Percentiles rank a stretch among this genome's conserved stretches.
phyloP scores from a whole-genome alignment of 2,797 vertebrate species.

The Chlorospingus flavigularis region DNA sequence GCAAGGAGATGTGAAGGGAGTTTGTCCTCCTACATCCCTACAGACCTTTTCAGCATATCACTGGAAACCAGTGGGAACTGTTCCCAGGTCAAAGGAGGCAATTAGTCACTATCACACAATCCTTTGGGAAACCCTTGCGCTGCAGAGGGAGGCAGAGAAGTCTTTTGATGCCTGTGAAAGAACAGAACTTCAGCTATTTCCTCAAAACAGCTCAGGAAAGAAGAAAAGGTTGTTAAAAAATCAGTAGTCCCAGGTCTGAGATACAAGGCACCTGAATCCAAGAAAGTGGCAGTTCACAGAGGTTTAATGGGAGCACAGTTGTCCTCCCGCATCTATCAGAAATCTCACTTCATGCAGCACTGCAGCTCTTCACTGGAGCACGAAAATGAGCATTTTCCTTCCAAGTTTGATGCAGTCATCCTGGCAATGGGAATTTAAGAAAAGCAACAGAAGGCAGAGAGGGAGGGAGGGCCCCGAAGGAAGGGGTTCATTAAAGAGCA shows the following conservation, averaged over 20 bases:
- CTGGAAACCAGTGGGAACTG: background rate
- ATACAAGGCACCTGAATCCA: background rate
- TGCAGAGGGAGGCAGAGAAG: background rate
- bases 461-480: background rate
- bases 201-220: background rate
- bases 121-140: background rate
- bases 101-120: background rate
- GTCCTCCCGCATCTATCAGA: background rate
- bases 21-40: background rate
- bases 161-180: background rate
- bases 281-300: background rate
- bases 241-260: background rate
- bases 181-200: background rate
- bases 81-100: background rate
- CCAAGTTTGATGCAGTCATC: rapidly evolving
- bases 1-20: background rate
- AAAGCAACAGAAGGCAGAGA: background rate
- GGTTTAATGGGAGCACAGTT: background rate
- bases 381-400: background rate
- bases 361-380: background rate
- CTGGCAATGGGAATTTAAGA: background rate
- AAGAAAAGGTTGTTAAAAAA: background rate
- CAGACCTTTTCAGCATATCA: rapidly evolving
- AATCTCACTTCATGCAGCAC: background rate
- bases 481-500: background rate